phyloP scores from a whole-genome alignment of 2,797 vertebrate species.

The Microhierax caerulescens region DNA sequence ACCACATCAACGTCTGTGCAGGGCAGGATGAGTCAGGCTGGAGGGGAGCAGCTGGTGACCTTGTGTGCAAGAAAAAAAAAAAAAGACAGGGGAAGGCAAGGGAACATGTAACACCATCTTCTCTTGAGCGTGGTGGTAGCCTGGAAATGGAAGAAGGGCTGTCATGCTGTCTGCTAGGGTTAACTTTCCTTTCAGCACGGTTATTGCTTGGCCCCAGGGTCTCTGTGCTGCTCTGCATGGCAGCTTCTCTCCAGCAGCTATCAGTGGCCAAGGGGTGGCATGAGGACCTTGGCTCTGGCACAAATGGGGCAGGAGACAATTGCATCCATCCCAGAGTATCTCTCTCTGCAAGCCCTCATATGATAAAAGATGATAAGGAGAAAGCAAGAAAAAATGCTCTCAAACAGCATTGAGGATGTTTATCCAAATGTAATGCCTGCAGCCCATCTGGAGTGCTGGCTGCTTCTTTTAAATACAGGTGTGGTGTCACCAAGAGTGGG shows the following conservation, averaged over 20 bases:
- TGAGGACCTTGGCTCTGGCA: background rate
- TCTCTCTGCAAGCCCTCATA: background rate
- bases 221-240: background rate
- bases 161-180: background rate
- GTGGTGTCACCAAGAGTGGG: background rate
- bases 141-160: background rate
- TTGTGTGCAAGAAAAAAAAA: background rate
- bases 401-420: background rate
- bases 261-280: background rate
- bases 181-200: background rate
- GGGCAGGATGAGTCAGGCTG: background rate
- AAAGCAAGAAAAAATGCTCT: background rate
- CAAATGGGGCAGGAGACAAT: background rate
- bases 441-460: no score
- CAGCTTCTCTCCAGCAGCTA: background rate
- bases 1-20: background rate
- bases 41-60: background rate
- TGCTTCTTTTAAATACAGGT: background rate
- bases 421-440: background rate
- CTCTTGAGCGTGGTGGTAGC: accelerated
- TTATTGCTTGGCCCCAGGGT: background rate
- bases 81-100: background rate
- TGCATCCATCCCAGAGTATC: background rate
- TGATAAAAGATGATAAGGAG: background rate
- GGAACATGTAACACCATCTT: background rate